Conservation (phyloP, 1,140 invertebrate species). For the Platorchestia sp. region DNA sequence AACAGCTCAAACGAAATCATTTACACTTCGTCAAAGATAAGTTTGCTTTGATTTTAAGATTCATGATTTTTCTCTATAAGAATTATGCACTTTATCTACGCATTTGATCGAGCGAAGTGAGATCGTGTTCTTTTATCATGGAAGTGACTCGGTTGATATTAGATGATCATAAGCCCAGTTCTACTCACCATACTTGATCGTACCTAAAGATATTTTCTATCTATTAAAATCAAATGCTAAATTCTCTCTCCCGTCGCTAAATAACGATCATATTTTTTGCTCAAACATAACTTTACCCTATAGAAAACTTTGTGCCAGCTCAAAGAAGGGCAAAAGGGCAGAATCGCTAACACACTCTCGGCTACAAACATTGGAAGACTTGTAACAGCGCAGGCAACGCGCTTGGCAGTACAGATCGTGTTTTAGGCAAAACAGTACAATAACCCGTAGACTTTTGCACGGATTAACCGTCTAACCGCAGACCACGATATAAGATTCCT, state of each 20-base stretch:
- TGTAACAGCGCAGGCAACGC: background rate
- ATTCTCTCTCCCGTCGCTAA: too few relatives aligned
- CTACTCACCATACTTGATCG: background rate
- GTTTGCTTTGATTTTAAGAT: background rate
- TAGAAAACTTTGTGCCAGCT: background rate
- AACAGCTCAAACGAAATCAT: background rate
- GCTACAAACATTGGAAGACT: background rate
- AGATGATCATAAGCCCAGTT: background rate
- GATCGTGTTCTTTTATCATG: background rate
- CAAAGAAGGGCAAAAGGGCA: background rate
- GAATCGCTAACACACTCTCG: too few relatives aligned
- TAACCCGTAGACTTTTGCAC: background rate
- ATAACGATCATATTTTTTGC: background rate
- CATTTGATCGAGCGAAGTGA: background rate
- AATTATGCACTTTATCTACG: background rate
- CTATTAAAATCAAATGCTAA: background rate
- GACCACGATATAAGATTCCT: background rate
- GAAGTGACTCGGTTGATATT: background rate
- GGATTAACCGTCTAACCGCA: background rate
- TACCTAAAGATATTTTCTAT: background rate
- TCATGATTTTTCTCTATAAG: background rate
- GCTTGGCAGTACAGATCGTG: background rate
- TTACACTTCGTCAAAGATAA: background rate
- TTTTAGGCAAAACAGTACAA: background rate
- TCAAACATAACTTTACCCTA: background rate